Evolutionary conservation across 1,140 invertebrate species (phyloP).

Genomic region (Batillaria attramentaria): DNA sequence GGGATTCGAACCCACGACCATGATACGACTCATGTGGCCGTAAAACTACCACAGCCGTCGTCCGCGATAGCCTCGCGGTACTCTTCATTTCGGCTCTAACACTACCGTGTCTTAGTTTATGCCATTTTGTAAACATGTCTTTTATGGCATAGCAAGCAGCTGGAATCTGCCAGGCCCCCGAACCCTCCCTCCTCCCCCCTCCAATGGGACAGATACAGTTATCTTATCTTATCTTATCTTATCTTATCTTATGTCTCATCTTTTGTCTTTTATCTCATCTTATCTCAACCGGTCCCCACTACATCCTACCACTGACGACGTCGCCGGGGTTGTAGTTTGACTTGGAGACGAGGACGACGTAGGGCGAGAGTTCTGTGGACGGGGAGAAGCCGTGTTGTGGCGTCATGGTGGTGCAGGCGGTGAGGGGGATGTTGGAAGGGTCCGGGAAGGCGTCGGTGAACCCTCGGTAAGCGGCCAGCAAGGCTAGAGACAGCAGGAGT

Average conservation of each 20-base stretch:
- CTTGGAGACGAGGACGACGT: slow-evolving; percentile 33
- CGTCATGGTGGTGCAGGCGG: slow-evolving; percentile 24
- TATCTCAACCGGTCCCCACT: background rate
- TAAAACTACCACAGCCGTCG: too few relatives aligned
- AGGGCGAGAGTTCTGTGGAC: slow-evolving; percentile 13
- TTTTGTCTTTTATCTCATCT: background rate
- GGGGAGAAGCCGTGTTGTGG: slow-evolving; percentile 22
- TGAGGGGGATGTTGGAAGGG: background rate
- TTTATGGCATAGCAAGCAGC: background rate
- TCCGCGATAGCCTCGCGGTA: too few relatives aligned
- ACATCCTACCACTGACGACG: slow-evolving; percentile 29
- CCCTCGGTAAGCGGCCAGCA: background rate
- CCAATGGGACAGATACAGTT: background rate
- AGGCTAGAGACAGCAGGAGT: background rate
- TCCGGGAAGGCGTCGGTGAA: background rate
- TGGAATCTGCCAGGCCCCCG: background rate
- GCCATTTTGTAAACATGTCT: background rate
- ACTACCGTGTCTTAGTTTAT: too few relatives aligned
- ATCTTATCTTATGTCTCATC: background rate
- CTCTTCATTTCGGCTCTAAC: too few relatives aligned
- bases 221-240: background rate
- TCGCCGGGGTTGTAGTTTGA: slow-evolving; percentile 26
- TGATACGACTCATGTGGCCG: too few relatives aligned
- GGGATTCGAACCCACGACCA: too few relatives aligned
- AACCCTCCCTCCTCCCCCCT: background rate